These are phyloP conservation scores for Dendrocincla fuliginosa DNA, from an alignment of 2,797 vertebrate species.

Conservation along the genomic window DNA sequence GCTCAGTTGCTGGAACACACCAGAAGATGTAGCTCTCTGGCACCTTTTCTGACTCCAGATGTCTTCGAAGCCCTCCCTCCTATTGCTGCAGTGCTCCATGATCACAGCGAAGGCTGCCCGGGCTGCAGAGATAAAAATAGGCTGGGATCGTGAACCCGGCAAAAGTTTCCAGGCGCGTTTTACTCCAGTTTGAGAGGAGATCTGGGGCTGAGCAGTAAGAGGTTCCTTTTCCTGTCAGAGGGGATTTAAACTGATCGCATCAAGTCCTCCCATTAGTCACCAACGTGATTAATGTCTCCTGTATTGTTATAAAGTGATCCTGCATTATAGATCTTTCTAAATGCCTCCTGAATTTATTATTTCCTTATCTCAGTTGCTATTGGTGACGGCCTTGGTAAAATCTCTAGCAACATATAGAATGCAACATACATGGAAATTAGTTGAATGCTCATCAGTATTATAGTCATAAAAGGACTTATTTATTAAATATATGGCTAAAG, in stretches of 20 bases:
- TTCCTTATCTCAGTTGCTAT: conserved; percentile 62
- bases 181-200: background rate
- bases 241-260: conserved; percentile 19
- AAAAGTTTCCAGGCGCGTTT: conserved; percentile 23
- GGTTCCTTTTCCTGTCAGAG: background rate
- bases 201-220: background rate
- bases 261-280: background rate
- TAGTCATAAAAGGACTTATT: conserved; percentile 66
- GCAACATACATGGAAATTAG: conserved; percentile 69
- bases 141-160: background rate
- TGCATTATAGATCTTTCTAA: conserved; percentile 35
- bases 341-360: conserved; percentile 65
- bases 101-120: background rate
- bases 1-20: conserved; percentile 19
- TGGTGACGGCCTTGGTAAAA: conserved; percentile 67
- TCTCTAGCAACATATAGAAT: conserved; percentile 61
- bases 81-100: background rate
- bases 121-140: background rate
- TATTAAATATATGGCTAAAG: conserved; percentile 64
- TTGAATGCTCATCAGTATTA: conserved; percentile 57
- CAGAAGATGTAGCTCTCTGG: conserved; percentile 58
- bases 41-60: conserved; percentile 27
- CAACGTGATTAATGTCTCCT: background rate
- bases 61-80: background rate
- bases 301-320: conserved; percentile 42